Evolutionary conservation across 2,797 vertebrate genomes (phyloP), one percentile per base, ranked within the genome.

Genomic region (Lithobates pipiens): DNA sequence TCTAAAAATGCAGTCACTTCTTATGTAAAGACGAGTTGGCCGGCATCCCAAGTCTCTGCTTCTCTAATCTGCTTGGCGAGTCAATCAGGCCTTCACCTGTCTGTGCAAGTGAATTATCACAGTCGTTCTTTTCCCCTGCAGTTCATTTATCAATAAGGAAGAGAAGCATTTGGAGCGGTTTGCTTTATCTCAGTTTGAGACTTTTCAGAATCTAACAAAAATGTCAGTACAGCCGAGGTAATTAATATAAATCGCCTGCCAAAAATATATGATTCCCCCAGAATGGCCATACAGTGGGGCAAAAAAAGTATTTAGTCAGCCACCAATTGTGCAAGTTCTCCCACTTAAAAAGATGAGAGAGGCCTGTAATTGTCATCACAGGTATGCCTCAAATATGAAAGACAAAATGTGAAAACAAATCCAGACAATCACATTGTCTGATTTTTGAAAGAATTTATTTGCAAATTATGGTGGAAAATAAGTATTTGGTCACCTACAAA

Each of bases 141-240:
- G 23, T 63, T 82, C 69, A 84, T 77, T 77, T 57, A 84, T 84
- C 67, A 77, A 29, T 77, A 46, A n/a, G 75, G 63, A 70, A 84
- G 76, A 84, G 71, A 77, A 70, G 44, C 75, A 15, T 54, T 77
- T 23, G 46, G 46, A 76, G 36, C 34, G 0, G 67, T 77, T 84
- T 84, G 65, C 77, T 77, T 61, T 84, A 71, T 71, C 82, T 57
- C 75, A 77, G 65, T 77, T 11, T 61, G 72, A 83, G 61, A 83
- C 39, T 76, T 57, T 67, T 11, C 63, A 76, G 61, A 11, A 5
- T 76, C 76, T 76, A 67, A 50, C 57, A 76, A 74, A 83, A 76
- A 69, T 76, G 63, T 76, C 82, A 76, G 63, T 42, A 25, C 42
- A 18, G 69, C 50, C 50, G 10, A 6, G 39, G 15, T 61, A 77